Base-by-base conservation (phyloP, 2,113 vertebrate species). In the Aptenodytes forsteri region DNA sequence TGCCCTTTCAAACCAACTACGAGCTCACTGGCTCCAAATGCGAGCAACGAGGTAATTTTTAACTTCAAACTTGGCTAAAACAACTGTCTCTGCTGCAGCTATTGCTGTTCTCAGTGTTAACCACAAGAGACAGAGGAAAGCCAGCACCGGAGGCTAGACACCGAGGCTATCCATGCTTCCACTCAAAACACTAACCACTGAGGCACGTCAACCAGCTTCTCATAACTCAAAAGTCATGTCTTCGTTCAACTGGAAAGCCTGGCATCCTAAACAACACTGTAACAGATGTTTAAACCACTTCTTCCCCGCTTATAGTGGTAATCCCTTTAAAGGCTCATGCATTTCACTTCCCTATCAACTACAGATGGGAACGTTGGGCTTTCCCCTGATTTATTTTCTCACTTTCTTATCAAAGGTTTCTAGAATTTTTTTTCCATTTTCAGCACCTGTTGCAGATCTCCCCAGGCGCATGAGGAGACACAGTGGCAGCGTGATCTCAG, bases 291-390 rank as follows among this genome's bases (percentile, higher is more conserved):
- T 6, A 10, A 83, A 77, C 16, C 84, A 66, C 55, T 73, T 91
- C 66, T 87, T 47, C 83, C 67, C 80, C 9, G 10, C 83, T 85
- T 16, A 59, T 3, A 87, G 52, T 4, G 30, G 25, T 90, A 95
- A 96, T 96, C 97, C 75, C 78, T 90, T 96, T 91, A 97, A 62
- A 50, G 78, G 84, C 87, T 96, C 83, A 46, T 0, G 6, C 38
- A 17, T 90, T 96, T 97, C 95, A 97, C 94, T 86, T 83, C 87
- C 83, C 46, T 47, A 83, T 11, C 66, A 58, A 16, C 30, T 77
- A 46, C 89, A 94, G 54, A 93, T 62, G 84, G 92, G 54, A 87
- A 55, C 55, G 13, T 25, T 66, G 50, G 89, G 84, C 93, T 94
- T 96, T 94, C 96, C 87, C 87, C 55, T 13, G 17, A 16, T 70